A percentile compares a stretch with the other conserved stretches of the same genome.
Conservation (phyloP, 2,797 vertebrate species). For the Enteromius paludinosus region DNA sequence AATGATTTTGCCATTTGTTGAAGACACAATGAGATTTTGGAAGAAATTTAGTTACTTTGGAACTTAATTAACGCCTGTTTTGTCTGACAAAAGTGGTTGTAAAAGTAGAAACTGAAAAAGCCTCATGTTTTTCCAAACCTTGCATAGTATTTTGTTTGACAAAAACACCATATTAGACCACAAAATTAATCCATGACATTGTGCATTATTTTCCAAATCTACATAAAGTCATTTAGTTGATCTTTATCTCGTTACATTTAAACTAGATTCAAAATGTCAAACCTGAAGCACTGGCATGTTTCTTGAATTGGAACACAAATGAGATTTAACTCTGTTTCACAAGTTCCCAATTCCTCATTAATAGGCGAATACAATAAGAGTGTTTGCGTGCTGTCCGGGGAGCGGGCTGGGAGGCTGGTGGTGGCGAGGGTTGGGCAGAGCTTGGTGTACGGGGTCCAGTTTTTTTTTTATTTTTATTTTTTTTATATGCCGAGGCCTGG, state of each 20-base stretch:
- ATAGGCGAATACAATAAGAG: too few relatives aligned
- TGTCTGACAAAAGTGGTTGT: neutral
- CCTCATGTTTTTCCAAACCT: neutral
- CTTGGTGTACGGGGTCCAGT: too few relatives aligned
- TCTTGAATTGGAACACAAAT: neutral
- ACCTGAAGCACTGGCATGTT: neutral
- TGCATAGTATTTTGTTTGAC: neutral
- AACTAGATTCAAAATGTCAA: neutral
- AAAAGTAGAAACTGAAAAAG: neutral
- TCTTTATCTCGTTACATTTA: neutral
- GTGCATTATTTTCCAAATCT: neutral
- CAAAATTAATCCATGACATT: neutral
- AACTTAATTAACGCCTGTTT: slow-evolving; percentile 4
- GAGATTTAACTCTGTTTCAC: too few relatives aligned
- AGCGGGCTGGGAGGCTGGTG: too few relatives aligned
- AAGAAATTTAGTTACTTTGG: neutral
- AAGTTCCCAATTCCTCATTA: too few relatives aligned
- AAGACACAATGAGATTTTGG: neutral
- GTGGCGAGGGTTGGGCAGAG: too few relatives aligned
- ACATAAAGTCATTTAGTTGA: neutral
- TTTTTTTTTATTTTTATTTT: too few relatives aligned
- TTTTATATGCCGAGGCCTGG: too few relatives aligned
- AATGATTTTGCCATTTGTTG: neutral
- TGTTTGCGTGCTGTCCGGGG: too few relatives aligned
- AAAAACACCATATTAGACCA: neutral